phyloP scores from a whole-genome alignment of 1,140 invertebrate genomes.

The Euwallacea fornicatus region DNA sequence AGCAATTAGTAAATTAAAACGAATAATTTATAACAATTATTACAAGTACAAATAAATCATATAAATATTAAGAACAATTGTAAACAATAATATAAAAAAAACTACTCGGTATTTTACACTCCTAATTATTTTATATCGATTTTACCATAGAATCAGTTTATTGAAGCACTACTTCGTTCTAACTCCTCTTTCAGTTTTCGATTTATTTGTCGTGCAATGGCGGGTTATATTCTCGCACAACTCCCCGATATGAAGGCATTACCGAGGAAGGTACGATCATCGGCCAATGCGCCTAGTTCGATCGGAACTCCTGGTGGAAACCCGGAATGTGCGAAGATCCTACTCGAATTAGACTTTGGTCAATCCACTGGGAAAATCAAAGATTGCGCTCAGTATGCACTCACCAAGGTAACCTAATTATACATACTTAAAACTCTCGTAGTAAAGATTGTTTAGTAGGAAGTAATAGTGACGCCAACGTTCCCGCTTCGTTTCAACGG shows the following conservation, averaged over 20 bases:
- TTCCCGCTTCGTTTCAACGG: not conserved
- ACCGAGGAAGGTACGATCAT: slow-evolving; percentile 44
- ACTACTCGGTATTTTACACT: no score
- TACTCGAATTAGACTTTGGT: slow-evolving; percentile 43
- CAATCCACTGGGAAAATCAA: slow-evolving; percentile 52
- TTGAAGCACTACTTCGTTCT: not conserved
- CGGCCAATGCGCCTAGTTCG: slow-evolving; percentile 41
- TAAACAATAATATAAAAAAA: no score
- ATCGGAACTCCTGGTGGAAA: slow-evolving; percentile 52
- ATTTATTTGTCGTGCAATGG: slow-evolving; percentile 44
- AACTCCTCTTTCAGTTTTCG: slow-evolving; percentile 38
- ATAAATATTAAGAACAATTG: no score
- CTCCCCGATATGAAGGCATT: slow-evolving; percentile 51
- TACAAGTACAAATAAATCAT: no score
- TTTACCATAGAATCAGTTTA: not conserved
- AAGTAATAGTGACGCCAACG: not conserved
- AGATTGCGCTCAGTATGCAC: slow-evolving; percentile 47
- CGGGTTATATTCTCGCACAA: slow-evolving; percentile 50
- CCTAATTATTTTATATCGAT: no score
- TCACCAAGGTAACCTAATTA: slow-evolving; percentile 46
- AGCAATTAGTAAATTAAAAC: no score
- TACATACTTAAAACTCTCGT: not conserved
- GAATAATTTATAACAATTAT: no score
- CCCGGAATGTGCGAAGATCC: slow-evolving; percentile 44
- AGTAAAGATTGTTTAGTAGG: not conserved